Conservation (phyloP, 2,113 vertebrate genomes). For the Columba livia region DNA sequence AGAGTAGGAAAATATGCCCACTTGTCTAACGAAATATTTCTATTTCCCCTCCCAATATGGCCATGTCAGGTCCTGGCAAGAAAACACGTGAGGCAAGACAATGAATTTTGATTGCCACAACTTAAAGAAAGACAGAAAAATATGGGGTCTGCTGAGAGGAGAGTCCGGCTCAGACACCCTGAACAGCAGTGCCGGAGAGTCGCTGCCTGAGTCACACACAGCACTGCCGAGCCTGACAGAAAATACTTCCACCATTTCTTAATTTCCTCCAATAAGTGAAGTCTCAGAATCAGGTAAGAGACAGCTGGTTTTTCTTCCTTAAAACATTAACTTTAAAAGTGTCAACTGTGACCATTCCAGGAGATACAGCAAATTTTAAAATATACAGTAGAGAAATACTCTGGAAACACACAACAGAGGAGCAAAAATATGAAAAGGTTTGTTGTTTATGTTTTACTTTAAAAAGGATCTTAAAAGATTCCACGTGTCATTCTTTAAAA, state of each 20-base stretch:
- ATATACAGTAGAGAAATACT: background rate
- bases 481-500: background rate
- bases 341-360: background rate
- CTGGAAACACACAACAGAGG: background rate
- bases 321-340: background rate
- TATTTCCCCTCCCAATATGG: background rate
- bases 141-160: background rate
- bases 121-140: background rate
- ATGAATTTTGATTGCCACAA: background rate
- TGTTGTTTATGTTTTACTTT: background rate
- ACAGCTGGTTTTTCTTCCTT: background rate
- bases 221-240: background rate
- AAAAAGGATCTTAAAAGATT: background rate
- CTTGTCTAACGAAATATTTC: background rate
- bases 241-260: background rate
- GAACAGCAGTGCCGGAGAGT: background rate
- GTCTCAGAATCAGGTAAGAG: background rate
- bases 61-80: background rate
- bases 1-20: background rate
- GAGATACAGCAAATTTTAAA: background rate
- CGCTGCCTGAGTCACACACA: background rate
- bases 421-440: background rate
- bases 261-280: background rate
- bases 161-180: background rate
- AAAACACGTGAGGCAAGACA: rapidly evolving